Base-by-base conservation (phyloP, 2,888 invertebrate genomes). In the Leucozona laternaria region DNA sequence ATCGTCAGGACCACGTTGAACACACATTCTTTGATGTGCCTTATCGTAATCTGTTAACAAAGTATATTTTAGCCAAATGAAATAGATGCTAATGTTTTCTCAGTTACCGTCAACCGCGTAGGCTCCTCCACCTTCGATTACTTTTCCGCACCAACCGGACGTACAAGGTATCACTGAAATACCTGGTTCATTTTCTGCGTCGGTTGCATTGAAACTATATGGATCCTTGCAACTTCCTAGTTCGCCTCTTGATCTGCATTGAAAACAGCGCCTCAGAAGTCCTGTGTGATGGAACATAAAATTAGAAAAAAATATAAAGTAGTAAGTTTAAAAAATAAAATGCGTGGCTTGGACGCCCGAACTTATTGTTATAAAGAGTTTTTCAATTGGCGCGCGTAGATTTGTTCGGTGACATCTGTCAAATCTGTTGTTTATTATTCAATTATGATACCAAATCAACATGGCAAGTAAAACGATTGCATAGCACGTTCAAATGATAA, bases 71-170 rank as follows among this genome's bases (percentile, higher is more conserved):
- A 22, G 28, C 34, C 22, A 31, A 43, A 25, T n/a, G 53, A 40
- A 60, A 62, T 60, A 58, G 4, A 28, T 58, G 8, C 2, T 28
- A 64, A 60, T 55, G 11, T 72, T 20, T 17, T 25, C 10, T 31
- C 1, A 40, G 89, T 91, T 93, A 96, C 97, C 97, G 93, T 97
- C 97, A 91, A 95, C 95, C 91, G 96, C 95, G 88, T 96, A 94
- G 66, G 96, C 93, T 89, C 96, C 96, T 88, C 95, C 95, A 79
- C 96, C 96, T 92, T 98, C 97, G 45, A 97, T 94, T 68, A 97
- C 95, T 93, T 98, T 98, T 28, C 96, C 97, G 90, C 98, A 98
- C 98, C 98, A 98, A 48, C 97, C 97, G 15, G 97, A 97, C 0
- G 97, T 96, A 90, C 98, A 98, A 0, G 97, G 96, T 13, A 96